phyloP scores from a whole-genome alignment of 2,888 invertebrate species.

The Melieria crassipennis region DNA sequence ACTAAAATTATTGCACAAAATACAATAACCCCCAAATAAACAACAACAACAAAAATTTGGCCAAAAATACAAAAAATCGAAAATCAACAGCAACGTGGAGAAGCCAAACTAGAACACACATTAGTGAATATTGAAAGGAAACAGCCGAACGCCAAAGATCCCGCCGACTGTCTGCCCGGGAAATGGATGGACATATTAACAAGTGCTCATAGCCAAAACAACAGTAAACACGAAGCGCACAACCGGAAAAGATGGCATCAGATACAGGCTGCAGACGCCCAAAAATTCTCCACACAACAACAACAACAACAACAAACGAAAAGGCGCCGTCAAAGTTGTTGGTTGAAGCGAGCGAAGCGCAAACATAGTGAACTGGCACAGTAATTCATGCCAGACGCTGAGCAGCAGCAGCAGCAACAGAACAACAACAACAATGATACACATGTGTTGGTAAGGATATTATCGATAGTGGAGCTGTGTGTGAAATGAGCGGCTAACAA shows the following conservation, averaged over 20 bases:
- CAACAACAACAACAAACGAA: too few species aligned
- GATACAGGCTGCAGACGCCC: neutral
- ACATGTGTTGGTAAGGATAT: too few species aligned
- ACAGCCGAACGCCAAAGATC: conserved; percentile 10
- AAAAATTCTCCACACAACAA: too few species aligned
- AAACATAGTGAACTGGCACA: neutral
- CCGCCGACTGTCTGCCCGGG: conserved; percentile 14
- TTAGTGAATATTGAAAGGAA: neutral
- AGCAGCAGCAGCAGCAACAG: neutral
- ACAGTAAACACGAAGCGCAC: conserved; percentile 21
- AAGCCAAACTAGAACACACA: neutral
- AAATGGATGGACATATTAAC: conserved; percentile 18
- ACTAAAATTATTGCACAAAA: too few species aligned
- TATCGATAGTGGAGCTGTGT: too few species aligned
- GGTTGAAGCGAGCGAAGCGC: too few species aligned
- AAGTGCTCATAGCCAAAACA: neutral
- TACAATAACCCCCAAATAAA: too few species aligned
- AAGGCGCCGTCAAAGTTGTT: too few species aligned
- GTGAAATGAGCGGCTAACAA: too few species aligned
- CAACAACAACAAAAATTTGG: too few species aligned
- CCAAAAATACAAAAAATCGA: too few species aligned
- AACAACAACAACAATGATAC: conserved; percentile 9
- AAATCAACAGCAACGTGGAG: too few species aligned
- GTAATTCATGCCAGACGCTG: neutral
- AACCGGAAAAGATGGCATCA: conserved; percentile 29